Base-by-base conservation (phyloP, 2,888 invertebrate genomes). In the Dione juno region DNA sequence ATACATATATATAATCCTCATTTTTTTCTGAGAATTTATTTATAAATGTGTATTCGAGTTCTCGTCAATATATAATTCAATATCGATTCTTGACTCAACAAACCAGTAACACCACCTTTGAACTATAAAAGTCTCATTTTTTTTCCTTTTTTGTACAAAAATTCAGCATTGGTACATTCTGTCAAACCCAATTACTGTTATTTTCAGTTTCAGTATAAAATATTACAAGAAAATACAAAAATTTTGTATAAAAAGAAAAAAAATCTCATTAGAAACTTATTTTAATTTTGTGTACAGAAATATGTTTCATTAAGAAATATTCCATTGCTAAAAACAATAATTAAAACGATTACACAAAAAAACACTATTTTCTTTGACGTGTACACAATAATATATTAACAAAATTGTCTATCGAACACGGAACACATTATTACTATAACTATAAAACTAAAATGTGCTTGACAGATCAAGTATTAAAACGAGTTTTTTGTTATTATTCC, bases 101-200 rank as follows among this genome's bases (percentile, higher is more conserved):
- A 88, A 90, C 89, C 86, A 73, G 90, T 85, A 81, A 81, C 69
- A 63, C 78, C 82, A 90, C 87, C 90, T 90, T 86, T 90, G 90
- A 89, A 88, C 90, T 89, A 84, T 85, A 81, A 83, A 83, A 83
- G 79, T 79, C 64, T 72, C 58, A 71, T 16, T 64, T 48, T 64
- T 37, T 8, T 35, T 70, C 59, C 64, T 37, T 64, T 67, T 65
- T 67, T 11, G 8, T 35, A 9, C 3, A n/a, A 37, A 37, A 54
- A 16, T 37, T 35, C 54, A 37, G 5, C 37, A 5, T n/a, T 3
- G 14, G 8, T 10, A 54, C 5, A 16, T 28, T 28, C 28, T 28
- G 28, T 28, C 28, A 28, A 2, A 28, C 28, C 28, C 28, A 5
- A 28, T 28, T 28, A 28, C 5, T 28, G 2, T 28, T 28, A 28